A percentile compares a stretch with the other conserved stretches of the same genome.
Conservation (phyloP, 2,113 vertebrate genomes). For the Athene cunicularia region DNA sequence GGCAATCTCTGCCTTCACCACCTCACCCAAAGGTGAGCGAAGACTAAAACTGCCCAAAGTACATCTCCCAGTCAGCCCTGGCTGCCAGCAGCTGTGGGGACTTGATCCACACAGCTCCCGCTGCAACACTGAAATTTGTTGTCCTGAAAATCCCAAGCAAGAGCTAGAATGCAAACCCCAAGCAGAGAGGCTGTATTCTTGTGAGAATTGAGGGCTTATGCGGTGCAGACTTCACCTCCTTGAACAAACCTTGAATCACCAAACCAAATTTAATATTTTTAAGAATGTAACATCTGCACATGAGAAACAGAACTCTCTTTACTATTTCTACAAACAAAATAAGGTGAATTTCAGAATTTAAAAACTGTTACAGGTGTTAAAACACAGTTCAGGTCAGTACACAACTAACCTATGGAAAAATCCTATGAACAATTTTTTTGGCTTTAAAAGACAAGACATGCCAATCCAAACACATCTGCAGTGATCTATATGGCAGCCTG, state of each 20-base stretch:
- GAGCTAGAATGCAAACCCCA: neutral
- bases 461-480: neutral
- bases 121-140: neutral
- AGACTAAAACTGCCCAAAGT: neutral
- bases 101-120: neutral
- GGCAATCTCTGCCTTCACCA: neutral
- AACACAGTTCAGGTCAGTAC: neutral
- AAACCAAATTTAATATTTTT: neutral
- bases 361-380: neutral
- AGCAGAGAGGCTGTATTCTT: fast-evolving
- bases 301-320: neutral
- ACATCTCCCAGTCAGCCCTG: neutral
- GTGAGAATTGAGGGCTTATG: neutral
- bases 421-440: neutral
- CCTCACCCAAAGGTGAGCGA: neutral
- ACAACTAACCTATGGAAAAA: neutral
- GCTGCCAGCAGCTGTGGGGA: neutral
- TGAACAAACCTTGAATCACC: neutral
- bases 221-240: neutral
- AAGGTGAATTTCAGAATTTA: neutral
- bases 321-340: neutral
- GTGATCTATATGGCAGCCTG: neutral
- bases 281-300: neutral
- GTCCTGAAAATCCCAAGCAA: neutral
- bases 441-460: neutral